These are phyloP conservation scores for Megalops cyprinoides DNA, from an alignment of 2,797 vertebrate genomes.

Conservation along the genomic window DNA sequence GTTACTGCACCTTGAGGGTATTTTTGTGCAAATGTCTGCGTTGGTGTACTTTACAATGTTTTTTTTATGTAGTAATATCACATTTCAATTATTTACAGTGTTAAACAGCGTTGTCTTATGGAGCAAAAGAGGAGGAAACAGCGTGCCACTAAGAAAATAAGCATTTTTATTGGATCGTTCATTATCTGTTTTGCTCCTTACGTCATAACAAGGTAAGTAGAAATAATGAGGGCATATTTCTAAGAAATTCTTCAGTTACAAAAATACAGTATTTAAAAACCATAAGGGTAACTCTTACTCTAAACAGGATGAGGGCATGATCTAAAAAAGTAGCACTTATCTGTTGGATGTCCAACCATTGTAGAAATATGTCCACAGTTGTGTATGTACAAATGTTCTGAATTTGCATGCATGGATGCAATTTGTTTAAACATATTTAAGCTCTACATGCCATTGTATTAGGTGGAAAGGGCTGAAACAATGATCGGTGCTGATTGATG, in stretches of 20 bases:
- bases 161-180: slow-evolving; percentile 83
- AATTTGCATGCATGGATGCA: too few species aligned
- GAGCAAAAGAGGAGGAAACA: slow-evolving; percentile 77
- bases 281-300: not conserved
- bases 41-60: not conserved
- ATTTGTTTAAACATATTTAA: not conserved
- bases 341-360: too few species aligned
- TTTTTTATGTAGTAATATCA: not conserved
- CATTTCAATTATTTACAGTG: slow-evolving; percentile 59
- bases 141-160: slow-evolving; percentile 78
- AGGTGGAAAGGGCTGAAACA: not conserved
- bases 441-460: not conserved
- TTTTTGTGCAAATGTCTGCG: too few species aligned
- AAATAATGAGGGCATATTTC: not conserved
- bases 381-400: not conserved
- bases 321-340: too few species aligned
- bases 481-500: not conserved
- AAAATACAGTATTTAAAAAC: too few species aligned
- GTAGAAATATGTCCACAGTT: too few species aligned
- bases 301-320: not conserved
- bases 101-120: slow-evolving; percentile 77
- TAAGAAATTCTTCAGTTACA: not conserved
- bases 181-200: slow-evolving; percentile 81
- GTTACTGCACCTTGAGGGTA: not conserved
- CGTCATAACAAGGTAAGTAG: slow-evolving; percentile 76